These are phyloP conservation scores for Polydrusus pterygomalis DNA, from an alignment of 2,888 invertebrate genomes.

Conservation along the genomic window DNA sequence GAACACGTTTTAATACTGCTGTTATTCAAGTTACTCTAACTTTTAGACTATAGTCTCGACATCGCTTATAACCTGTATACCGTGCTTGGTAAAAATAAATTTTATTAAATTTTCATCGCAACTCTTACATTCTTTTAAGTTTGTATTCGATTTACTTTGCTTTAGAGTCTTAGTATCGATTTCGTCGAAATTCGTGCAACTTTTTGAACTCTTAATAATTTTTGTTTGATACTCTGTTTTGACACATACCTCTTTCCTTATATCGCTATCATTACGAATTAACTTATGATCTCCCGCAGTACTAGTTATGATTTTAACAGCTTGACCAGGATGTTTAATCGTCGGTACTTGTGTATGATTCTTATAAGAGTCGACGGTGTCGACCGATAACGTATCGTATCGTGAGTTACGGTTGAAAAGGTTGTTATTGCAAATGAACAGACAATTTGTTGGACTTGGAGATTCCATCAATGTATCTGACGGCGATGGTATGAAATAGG, in stretches of 20 bases:
- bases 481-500: slow-evolving; percentile 74
- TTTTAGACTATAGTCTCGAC: slow-evolving; percentile 82
- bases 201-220: slow-evolving; percentile 69
- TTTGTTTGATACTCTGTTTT: slow-evolving; percentile 36
- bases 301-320: slow-evolving; percentile 82
- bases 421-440: slow-evolving; percentile 71
- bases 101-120: slow-evolving; percentile 76
- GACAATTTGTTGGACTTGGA: slow-evolving; percentile 71
- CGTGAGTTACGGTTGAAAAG: slow-evolving; percentile 63
- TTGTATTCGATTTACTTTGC: slow-evolving; percentile 64
- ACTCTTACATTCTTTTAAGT: slow-evolving; percentile 72
- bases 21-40: too few species aligned
- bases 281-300: slow-evolving; percentile 70
- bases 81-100: slow-evolving; percentile 85
- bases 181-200: slow-evolving; percentile 67
- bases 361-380: slow-evolving; percentile 65
- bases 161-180: slow-evolving; percentile 55
- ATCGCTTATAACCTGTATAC: slow-evolving; percentile 86
- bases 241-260: slow-evolving; percentile 64
- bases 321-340: slow-evolving; percentile 80
- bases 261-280: slow-evolving; percentile 57
- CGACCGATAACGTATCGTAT: slow-evolving; percentile 62
- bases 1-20: too few species aligned
- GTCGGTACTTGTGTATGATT: slow-evolving; percentile 60
- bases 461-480: slow-evolving; percentile 73